A percentile compares a stretch with the other conserved stretches of the same genome.
phyloP scores from a whole-genome alignment of 2,888 invertebrate species.

The Lasiommata megera region DNA sequence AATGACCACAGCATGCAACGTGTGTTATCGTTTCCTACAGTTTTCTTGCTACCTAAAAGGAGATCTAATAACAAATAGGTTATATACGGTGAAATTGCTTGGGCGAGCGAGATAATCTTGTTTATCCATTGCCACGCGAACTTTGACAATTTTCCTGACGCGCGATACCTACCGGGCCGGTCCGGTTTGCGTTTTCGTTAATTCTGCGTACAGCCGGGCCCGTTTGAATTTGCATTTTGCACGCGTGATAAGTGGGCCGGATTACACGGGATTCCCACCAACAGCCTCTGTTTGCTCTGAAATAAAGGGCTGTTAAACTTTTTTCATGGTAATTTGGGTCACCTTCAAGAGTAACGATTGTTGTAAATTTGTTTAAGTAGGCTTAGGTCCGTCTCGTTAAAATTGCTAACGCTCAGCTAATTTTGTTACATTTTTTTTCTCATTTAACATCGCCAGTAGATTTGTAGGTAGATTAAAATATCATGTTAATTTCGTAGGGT shows the following conservation, averaged over 20 bases:
- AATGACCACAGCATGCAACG: too few relatives aligned
- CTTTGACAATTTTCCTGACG: constrained; percentile 75
- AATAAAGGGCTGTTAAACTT: constrained; percentile 80
- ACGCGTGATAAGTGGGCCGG: constrained; percentile 80
- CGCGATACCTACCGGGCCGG: constrained; percentile 37
- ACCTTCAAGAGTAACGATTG: constrained; percentile 73
- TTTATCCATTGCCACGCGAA: constrained; percentile 65
- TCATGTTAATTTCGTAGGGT: too few relatives aligned
- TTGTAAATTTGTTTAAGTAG: constrained; percentile 78
- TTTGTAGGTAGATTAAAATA: too few relatives aligned
- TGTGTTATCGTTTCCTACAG: too few relatives aligned
- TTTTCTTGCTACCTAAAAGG: too few relatives aligned
- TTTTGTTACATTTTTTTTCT: constrained; percentile 27
- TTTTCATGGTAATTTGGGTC: constrained; percentile 80
- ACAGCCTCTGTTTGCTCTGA: constrained; percentile 78
- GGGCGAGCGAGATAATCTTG: constrained; percentile 51
- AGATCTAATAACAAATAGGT: background rate
- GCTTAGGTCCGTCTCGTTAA: constrained; percentile 64
- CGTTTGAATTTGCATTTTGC: constrained; percentile 79
- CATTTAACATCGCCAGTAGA: background rate
- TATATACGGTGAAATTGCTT: constrained; percentile 25
- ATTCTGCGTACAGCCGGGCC: constrained; percentile 66
- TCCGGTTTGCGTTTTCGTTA: constrained; percentile 60
- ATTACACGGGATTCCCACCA: constrained; percentile 77
- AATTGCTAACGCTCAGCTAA: constrained; percentile 50